Percentiles rank a stretch among this genome's conserved stretches.
Conservation (phyloP, 1,140 invertebrate genomes). For the Oryzaephilus surinamensis region DNA sequence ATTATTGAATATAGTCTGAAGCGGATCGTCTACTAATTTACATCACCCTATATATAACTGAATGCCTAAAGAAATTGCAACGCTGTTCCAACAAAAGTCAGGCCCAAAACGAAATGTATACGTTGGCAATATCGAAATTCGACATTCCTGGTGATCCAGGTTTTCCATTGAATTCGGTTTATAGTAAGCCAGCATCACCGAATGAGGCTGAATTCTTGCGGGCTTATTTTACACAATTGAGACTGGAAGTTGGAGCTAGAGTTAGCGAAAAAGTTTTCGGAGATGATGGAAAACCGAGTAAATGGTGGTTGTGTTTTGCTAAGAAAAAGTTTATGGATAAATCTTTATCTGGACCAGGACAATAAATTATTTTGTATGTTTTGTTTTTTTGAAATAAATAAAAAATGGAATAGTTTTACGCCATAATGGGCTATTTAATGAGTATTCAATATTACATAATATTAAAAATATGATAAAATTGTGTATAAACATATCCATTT, state of each 20-base stretch:
- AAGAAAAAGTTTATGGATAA: conserved; percentile 99
- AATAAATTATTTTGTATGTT: too few species aligned
- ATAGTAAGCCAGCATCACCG: conserved; percentile 59
- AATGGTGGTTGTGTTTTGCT: conserved; percentile 99
- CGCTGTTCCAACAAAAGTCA: conserved; percentile 83
- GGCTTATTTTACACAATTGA: conserved; percentile 85
- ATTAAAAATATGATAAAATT: too few species aligned
- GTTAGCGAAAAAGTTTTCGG: conserved; percentile 88
- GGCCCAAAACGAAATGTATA: conserved; percentile 91
- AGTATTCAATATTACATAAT: too few species aligned
- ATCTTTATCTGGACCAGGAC: conserved; percentile 74
- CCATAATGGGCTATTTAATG: too few species aligned
- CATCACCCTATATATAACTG: conserved; percentile 96
- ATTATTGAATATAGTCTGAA: conserved; percentile 62
- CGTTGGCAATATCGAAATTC: conserved; percentile 88
- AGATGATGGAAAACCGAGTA: conserved; percentile 89
- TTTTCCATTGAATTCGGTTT: conserved; percentile 97
- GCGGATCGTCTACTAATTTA: conserved; percentile 95
- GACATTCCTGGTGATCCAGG: conserved; percentile 93
- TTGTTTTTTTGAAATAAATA: too few species aligned
- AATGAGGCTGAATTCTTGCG: conserved; percentile 82
- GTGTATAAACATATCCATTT: too few species aligned
- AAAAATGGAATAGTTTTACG: too few species aligned
- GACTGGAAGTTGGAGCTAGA: conserved; percentile 88
- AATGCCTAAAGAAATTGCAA: conserved; percentile 92